These are phyloP conservation scores for Enteromius radiatus DNA, from an alignment of 2,797 vertebrate genomes.

Conservation along the genomic window DNA sequence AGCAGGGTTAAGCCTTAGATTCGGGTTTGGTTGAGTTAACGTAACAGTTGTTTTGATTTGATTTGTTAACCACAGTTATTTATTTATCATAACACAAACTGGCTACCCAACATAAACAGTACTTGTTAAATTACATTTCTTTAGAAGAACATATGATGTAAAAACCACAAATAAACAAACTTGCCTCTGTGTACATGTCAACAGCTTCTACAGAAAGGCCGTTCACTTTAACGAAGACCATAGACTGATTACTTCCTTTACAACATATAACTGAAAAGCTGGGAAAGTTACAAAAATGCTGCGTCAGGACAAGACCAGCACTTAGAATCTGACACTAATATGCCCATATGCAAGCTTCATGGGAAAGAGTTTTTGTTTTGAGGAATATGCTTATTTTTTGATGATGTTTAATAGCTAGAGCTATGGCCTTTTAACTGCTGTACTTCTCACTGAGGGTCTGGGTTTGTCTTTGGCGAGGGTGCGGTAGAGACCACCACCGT, in stretches of 20 bases:
- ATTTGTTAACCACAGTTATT: neutral
- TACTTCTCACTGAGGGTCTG: slow-evolving; percentile 78
- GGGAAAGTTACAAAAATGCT: slow-evolving; percentile 9
- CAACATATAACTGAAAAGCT: neutral
- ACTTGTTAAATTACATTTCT: slow-evolving; percentile 28
- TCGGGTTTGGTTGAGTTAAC: neutral
- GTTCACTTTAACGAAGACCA: neutral
- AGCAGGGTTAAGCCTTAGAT: neutral
- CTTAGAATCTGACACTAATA: neutral
- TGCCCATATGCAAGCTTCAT: neutral
- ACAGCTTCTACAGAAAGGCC: neutral
- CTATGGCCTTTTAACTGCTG: slow-evolving; percentile 49
- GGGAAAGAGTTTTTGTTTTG: slow-evolving; percentile 5
- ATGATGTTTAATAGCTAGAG: neutral
- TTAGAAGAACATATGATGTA: neutral
- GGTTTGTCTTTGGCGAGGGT: slow-evolving; percentile 87
- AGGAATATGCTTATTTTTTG: neutral
- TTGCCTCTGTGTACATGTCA: slow-evolving; percentile 11
- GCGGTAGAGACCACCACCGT: slow-evolving; percentile 96
- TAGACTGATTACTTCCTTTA: neutral
- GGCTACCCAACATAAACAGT: slow-evolving; percentile 17
- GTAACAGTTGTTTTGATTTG: neutral
- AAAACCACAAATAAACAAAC: slow-evolving; percentile 34
- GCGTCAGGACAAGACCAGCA: neutral
- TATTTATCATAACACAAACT: slow-evolving; percentile 24